Conservation (phyloP, 2,888 invertebrate genomes). For the Hydroisotoma schaefferi region DNA sequence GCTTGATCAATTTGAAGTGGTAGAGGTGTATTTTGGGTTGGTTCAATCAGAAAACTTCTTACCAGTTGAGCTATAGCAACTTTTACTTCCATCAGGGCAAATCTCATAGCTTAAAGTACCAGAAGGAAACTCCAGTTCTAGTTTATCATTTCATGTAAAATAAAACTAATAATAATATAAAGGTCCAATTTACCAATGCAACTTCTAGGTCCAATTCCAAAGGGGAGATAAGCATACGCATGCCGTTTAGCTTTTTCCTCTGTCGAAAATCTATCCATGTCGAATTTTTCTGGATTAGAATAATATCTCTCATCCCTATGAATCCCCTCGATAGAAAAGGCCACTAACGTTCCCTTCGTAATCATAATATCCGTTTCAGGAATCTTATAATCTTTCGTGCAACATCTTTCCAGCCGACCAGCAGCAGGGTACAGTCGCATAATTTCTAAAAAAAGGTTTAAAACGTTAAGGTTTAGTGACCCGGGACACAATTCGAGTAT, state of each 20-base stretch:
- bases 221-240: conserved; percentile 37
- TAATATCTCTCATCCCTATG: conserved; percentile 30
- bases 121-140: no score
- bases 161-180: no score
- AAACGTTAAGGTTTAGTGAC: no score
- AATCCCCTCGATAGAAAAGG: conserved; percentile 22
- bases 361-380: conserved; percentile 20
- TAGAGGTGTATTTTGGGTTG: conserved; percentile 23
- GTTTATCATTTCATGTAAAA: no score
- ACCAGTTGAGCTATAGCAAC: conserved; percentile 24
- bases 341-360: conserved; percentile 20
- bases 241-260: conserved; percentile 34
- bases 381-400: conserved; percentile 26
- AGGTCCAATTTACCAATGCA: conserved; percentile 30
- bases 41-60: conserved; percentile 20
- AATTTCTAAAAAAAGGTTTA: conserved; percentile 33
- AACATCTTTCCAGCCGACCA: conserved; percentile 23
- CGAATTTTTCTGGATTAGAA: conserved; percentile 37
- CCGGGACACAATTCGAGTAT: no score
- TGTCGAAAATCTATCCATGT: conserved; percentile 32
- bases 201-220: conserved; percentile 34
- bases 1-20: conserved; percentile 12
- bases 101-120: conserved; percentile 31
- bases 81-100: conserved; percentile 30
- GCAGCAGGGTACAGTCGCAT: conserved; percentile 29